Conservation (phyloP, 2,113 vertebrate species). For the Brachirus orientalis region DNA sequence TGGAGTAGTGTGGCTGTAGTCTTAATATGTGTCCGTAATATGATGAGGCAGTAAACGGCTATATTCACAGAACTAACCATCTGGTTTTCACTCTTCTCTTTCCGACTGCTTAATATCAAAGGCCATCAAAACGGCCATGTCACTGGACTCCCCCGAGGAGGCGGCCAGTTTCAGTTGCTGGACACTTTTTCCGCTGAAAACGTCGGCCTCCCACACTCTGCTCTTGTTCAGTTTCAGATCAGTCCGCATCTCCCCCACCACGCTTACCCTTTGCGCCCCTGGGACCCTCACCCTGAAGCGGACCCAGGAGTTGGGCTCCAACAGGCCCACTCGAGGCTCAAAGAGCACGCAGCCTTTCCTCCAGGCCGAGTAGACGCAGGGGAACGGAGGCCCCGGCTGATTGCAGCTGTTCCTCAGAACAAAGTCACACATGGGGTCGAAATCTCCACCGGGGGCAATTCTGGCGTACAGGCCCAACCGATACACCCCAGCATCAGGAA, state of each 20-base stretch:
- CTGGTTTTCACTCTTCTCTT: constrained; percentile 10
- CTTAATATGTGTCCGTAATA: neutral
- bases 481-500: constrained; percentile 73
- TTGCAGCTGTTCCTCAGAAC: constrained; percentile 74
- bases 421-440: constrained; percentile 83
- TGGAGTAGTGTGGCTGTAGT: no score
- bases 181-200: constrained; percentile 58
- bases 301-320: constrained; percentile 78
- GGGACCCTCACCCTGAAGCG: constrained; percentile 84
- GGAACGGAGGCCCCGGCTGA: constrained; percentile 77
- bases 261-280: constrained; percentile 68
- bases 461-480: constrained; percentile 80
- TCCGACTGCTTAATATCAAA: constrained; percentile 75
- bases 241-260: constrained; percentile 71
- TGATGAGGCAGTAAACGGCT: constrained; percentile 1
- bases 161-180: constrained; percentile 76
- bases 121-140: constrained; percentile 81
- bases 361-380: constrained; percentile 78
- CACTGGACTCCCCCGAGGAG: constrained; percentile 56
- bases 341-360: constrained; percentile 82
- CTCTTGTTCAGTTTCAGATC: constrained; percentile 78
- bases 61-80: constrained; percentile 2
- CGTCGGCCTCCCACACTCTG: constrained; percentile 83
- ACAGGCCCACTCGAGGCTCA: constrained; percentile 81
- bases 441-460: constrained; percentile 64